Conservation (phyloP, 2,797 vertebrate species). For the Trachops cirrhosus region DNA sequence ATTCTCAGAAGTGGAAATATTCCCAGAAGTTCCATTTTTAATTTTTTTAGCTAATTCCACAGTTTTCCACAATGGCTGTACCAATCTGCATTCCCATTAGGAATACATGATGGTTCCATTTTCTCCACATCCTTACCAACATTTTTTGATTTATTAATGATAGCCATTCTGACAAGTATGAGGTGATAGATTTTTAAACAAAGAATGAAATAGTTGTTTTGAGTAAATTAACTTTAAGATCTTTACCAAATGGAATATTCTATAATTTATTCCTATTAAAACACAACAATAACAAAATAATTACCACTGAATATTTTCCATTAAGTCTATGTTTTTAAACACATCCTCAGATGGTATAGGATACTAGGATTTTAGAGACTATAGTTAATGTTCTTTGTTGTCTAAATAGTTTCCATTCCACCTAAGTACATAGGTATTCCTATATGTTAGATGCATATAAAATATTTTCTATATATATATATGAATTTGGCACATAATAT, state of each 20-base stretch:
- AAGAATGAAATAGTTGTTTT: not conserved
- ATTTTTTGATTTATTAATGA: not conserved
- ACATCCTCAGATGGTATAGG: not conserved
- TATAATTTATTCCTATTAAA: not conserved
- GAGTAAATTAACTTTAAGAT: not conserved
- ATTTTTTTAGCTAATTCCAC: not conserved
- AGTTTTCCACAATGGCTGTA: not conserved
- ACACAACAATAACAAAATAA: not conserved
- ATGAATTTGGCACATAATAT: not conserved
- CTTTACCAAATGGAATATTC: not conserved
- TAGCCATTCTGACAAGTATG: not conserved
- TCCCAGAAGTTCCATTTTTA: not conserved
- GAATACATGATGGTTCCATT: not conserved
- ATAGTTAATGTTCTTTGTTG: not conserved
- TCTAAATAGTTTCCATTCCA: not conserved
- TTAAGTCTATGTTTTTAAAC: not conserved
- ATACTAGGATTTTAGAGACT: not conserved
- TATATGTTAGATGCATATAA: not conserved
- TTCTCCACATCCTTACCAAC: not conserved
- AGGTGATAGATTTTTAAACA: not conserved
- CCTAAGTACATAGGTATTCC: not conserved
- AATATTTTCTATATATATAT: not conserved
- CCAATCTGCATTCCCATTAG: not conserved
- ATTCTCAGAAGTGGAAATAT: not conserved
- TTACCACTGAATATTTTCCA: not conserved